A percentile compares a stretch with the other conserved stretches of the same genome.
Evolutionary conservation across 2,797 vertebrate species (phyloP).

Genomic region (Odontamblyopus rebecca): DNA sequence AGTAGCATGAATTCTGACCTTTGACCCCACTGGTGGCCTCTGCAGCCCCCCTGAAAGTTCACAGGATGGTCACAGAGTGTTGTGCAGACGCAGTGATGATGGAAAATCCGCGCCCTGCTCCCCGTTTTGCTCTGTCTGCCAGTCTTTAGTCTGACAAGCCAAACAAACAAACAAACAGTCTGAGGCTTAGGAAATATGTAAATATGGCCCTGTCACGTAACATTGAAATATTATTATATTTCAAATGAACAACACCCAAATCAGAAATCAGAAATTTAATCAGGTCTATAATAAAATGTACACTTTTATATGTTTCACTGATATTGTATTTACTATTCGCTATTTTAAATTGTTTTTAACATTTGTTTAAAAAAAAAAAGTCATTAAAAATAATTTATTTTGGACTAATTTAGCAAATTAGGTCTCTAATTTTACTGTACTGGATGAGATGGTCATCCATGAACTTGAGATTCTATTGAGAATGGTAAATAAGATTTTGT

Average conservation of each 20-base stretch:
- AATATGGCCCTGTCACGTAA: not conserved
- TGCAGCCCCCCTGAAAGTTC: slow-evolving; percentile 88
- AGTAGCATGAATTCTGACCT: slow-evolving; percentile 89
- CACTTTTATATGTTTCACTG: not conserved
- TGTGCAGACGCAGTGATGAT: slow-evolving; percentile 74
- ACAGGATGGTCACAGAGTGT: slow-evolving; percentile 88
- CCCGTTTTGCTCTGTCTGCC: slow-evolving; percentile 46
- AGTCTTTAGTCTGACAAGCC: slow-evolving; percentile 48
- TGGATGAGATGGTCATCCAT: not conserved
- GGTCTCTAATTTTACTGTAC: not conserved
- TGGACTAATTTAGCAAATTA: not conserved
- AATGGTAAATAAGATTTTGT: not conserved
- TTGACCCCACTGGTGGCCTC: slow-evolving; percentile 85
- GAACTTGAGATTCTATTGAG: not conserved
- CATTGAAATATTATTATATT: slow-evolving; percentile 2
- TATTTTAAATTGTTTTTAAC: not conserved
- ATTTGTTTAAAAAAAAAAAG: not conserved
- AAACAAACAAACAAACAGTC: slow-evolving; percentile 41
- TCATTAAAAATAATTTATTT: not conserved
- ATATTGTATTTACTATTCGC: not conserved
- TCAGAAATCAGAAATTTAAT: not conserved
- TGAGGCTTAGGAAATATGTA: slow-evolving; percentile 25
- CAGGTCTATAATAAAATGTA: not conserved
- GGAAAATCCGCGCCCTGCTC: slow-evolving; percentile 56
- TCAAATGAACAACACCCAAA: not conserved